Evolutionary conservation across 2,113 vertebrate genomes (phyloP), one percentile per base, ranked within the genome.

Genomic region (Loxodonta africana): DNA sequence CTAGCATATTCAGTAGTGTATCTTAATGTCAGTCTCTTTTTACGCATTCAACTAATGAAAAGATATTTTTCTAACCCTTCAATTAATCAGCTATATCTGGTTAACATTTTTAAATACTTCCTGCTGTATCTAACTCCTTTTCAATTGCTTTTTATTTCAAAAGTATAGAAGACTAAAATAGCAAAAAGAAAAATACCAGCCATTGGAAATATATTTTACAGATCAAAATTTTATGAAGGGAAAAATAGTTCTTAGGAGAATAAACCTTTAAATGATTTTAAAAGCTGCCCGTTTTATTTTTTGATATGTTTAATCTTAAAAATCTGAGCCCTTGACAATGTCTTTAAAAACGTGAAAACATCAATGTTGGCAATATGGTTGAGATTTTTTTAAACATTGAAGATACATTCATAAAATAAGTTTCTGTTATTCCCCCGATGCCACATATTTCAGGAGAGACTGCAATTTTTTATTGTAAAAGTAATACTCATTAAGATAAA

Each of bases 61-160:
- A 97, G 91, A 37, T 80, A 90, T 91, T 97, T 97, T 96, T 91
- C 84, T 96, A 97, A 97, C 84, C 92, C 95, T 30, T 96, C 94
- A 98, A 97, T 97, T 97, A 96, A 96, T 96, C 82, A 95, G 83
- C 67, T 95, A 81, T 97, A 91, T 86, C 78, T 98, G 90, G 60
- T 91, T 86, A 92, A 96, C n/a, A 96, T 93, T 96, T 96, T 91
- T 91, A 37, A 96, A 95, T 65, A 90, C 76, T 95, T 94, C 91
- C 78, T 83, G 41, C 23, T 92, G 25, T 9, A 92, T 89, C 78
- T 91, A 95, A 83, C 73, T 95, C 71, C 96, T 95, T 95, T 96
- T 82, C 65, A 53, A 94, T 83, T 97, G 67, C 63, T 95, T 96
- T 95, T 96, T 86, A 94, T 73, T 93, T 63, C 37, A 83, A 95